Base-by-base conservation (phyloP, 2,888 invertebrate species). In the Drosophila maculinotata region DNA sequence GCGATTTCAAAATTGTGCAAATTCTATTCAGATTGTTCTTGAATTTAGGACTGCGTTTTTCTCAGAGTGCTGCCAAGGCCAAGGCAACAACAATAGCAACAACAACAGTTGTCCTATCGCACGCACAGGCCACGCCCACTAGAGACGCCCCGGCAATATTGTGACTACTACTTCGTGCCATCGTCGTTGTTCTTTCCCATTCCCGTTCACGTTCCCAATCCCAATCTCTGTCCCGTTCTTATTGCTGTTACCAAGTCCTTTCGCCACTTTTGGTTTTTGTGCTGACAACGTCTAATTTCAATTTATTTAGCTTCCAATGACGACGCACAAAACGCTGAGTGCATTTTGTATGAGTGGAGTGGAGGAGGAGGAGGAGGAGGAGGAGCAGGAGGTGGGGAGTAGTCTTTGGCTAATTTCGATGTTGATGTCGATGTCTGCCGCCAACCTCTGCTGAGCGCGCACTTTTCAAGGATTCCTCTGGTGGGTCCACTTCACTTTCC, bases 301-400 rank as follows among this genome's bases (percentile, higher is more conserved):
- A 81, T 86, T 81, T 81, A 87, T 81, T 77, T 80, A 72, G 86
- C 84, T 80, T 69, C 72, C 81, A 76, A 86, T 86, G 84, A 80
- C 86, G 73, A 71, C 70, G 84, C 80, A 81, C 65, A 86, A 83
- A 86, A 68, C 60, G 86, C 28, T 70, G 66, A 73, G 70, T 73
- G 72, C 72, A 75, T 65, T 65, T 53, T 52, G 33, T 38, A 26
- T 39, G 39, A 30, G 15, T 6, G 17, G 28, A 26, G 8, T 8
- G n/a, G 12, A 10, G 10, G 1, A 7, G 12, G 12, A 0, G 4
- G 1, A 9, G 9, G 1, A 3, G n/a, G 3, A 10, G 26, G 35
- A 8, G 8, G 3, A 1, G n/a, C 4, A 6, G 1, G 12, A n/a
- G 25, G 33, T 6, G 0, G 31, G 25, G 36, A n/a, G 58, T 12